Base-by-base conservation (phyloP, 2,888 invertebrate species). In the Operophtera brumata region DNA sequence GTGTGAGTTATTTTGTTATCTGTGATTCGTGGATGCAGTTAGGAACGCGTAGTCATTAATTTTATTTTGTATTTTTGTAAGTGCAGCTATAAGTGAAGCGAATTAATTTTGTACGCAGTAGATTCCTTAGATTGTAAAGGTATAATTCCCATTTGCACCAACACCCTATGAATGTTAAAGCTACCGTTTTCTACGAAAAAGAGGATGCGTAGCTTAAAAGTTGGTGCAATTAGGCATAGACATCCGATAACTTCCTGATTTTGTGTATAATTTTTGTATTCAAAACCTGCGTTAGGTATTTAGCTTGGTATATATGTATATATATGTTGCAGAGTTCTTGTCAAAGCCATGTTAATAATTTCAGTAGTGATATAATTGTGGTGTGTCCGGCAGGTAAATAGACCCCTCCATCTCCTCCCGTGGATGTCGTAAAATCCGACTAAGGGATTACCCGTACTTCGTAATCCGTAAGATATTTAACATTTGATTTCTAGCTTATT, bases 21-120 rank as follows among this genome's bases (percentile, higher is more conserved):
- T 87, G 87, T 88, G 88, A 87, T 87, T 82, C 58, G 70, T 75
- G 77, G 75, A 82, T 78, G 81, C 80, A 79, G 77, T 84, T 82
- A 48, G 49, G 57, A 47, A 45, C 43, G 59, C 54, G 58, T 57
- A 61, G 63, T 66, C 71, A 71, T 75, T 74, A 74, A 73, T 71
- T 67, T 73, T 73, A 69, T 70, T 78, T 70, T 69, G 67, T 71
- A 71, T 73, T 70, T 63, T 66, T 69, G 67, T 69, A 73, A 73
- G 67, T 67, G 75, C 76, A 78, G 75, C 77, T 78, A 67, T 65
- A 65, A 61, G 67, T 64, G 66, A 62, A 58, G 64, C 68, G 64
- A 61, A 54, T 73, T 73, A 70, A 69, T 75, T 73, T 77, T 78
- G 59, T 77, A 74, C 65, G 69, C 63, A 56, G 47, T 71, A 72